A percentile compares a stretch with the other conserved stretches of the same genome.
Conservation (phyloP, 2,888 invertebrate genomes). For the Pyrocoelia pectoralis region DNA sequence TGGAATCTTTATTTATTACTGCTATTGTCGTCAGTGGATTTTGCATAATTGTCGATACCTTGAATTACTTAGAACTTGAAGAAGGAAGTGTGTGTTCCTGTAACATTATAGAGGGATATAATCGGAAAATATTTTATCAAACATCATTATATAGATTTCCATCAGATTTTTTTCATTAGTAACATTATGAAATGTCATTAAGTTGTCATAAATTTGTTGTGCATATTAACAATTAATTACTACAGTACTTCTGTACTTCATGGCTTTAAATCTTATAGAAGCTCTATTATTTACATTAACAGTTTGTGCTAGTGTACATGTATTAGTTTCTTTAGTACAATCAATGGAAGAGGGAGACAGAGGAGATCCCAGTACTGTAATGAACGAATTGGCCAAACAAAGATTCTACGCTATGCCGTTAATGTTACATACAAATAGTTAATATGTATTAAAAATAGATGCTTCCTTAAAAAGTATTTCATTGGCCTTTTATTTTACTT, state of each 20-base stretch:
- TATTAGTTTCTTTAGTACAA: conserved; percentile 45
- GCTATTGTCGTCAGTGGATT: background rate
- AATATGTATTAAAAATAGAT: too few species aligned
- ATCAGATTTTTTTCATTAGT: background rate
- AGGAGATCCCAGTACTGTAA: conserved; percentile 40
- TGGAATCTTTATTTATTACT: background rate
- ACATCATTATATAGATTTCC: background rate
- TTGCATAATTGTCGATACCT: background rate
- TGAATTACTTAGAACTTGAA: too few species aligned
- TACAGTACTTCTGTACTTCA: conserved; percentile 26
- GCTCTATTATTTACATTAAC: conserved; percentile 48
- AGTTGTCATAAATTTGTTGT: background rate
- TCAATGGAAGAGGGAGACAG: conserved; percentile 42
- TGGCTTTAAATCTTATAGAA: conserved; percentile 46
- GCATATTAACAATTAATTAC: background rate
- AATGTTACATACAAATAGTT: too few species aligned
- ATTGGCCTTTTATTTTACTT: too few species aligned
- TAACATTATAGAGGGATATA: background rate
- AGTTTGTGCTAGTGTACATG: conserved; percentile 48
- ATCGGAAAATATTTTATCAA: background rate
- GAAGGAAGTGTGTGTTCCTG: background rate
- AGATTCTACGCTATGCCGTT: conserved; percentile 8
- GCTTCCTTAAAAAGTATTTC: too few species aligned
- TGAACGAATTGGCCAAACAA: conserved; percentile 43
- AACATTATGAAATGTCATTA: background rate